These are phyloP conservation scores for Acanthisitta chloris DNA, from an alignment of 2,113 vertebrate genomes.

Conservation along the genomic window DNA sequence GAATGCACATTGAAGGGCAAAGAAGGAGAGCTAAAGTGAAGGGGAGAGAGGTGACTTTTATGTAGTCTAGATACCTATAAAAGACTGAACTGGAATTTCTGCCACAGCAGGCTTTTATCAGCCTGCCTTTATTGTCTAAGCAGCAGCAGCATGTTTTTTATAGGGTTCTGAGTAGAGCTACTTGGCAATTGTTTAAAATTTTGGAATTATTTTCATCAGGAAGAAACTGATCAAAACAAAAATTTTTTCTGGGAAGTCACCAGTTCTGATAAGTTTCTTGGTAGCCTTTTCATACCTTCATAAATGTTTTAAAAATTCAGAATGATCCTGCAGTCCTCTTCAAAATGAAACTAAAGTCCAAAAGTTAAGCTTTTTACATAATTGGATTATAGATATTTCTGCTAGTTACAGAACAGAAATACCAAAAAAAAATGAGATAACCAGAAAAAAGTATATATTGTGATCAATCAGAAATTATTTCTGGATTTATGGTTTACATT, in stretches of 20 bases:
- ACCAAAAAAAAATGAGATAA: not conserved
- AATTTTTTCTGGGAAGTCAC: not conserved
- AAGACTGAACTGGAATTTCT: not conserved
- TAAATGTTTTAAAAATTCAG: not conserved
- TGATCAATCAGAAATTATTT: not conserved
- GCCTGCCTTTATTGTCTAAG: not conserved
- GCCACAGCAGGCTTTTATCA: not conserved
- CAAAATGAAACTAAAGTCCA: not conserved
- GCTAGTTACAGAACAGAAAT: not conserved
- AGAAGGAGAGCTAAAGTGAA: not conserved
- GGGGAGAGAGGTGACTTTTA: not conserved
- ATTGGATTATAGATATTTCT: not conserved
- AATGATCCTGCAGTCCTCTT: not conserved
- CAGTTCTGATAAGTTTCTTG: not conserved
- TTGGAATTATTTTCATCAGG: not conserved
- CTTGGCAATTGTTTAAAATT: not conserved
- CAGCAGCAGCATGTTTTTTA: not conserved
- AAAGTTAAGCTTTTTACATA: not conserved
- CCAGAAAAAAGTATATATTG: not conserved
- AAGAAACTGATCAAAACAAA: not conserved
- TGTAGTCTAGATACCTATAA: not conserved
- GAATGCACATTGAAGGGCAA: not conserved
- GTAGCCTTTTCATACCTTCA: not conserved
- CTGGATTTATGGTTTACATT: not conserved
- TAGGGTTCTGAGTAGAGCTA: not conserved